Evolutionary conservation across 2,888 invertebrate species (phyloP), one percentile per base, ranked within the genome.

Genomic region (Lithophane leautieri): DNA sequence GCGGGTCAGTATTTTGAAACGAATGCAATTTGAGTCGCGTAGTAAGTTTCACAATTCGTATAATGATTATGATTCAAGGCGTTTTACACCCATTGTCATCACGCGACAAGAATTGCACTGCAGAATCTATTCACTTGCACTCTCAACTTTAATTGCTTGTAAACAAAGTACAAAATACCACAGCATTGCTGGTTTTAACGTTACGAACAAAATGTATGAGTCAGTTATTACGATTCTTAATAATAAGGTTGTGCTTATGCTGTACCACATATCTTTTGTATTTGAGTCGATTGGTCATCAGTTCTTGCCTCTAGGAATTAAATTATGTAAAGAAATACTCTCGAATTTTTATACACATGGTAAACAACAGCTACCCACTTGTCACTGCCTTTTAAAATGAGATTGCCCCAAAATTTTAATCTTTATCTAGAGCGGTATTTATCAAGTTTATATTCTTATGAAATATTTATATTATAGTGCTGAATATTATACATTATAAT

Each of bases 151-250:
- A 86, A 89, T 92, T 90, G 90, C 91, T 93, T 92, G 90, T 90
- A 93, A 93, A 93, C 90, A 92, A 94, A 95, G 96, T 95, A 95
- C 95, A 95, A 95, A 88, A 94, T 93, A 91, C 85, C 84, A 90
- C 90, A 90, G 90, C 88, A 90, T 89, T 87, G 87, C 82, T 85
- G 73, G 73, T 83, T 78, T 81, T 72, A 83, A 81, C 73, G 78
- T 88, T 86, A 86, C 89, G 92, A 94, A 93, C 90, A 91, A 90
- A 90, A 86, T 75, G 81, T 88, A 79, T 84, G 83, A 88, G 82
- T 89, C 87, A 85, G 87, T 88, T 86, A 85, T 78, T 83, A 84
- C 66, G 75, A 87, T 85, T 88, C 78, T 86, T 87, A 85, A 89
- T 85, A 83, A 77, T 92, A 92, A 92, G 94, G 93, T 94, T 94